Base-by-base conservation (phyloP, 2,797 vertebrate species). In the Pantherophis vulpinus region DNA sequence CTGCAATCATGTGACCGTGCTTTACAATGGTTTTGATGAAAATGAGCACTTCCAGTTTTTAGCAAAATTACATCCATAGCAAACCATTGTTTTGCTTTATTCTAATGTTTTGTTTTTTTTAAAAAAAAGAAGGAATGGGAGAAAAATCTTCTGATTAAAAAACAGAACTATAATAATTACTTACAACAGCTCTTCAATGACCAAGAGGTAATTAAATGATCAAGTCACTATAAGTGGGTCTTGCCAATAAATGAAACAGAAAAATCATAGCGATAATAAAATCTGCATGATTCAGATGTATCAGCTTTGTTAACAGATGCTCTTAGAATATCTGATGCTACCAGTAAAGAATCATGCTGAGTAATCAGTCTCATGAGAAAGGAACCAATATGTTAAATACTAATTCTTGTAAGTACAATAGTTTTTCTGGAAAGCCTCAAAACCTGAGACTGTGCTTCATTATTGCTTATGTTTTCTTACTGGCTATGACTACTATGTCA, bases 311-410 rank as follows among this genome's bases (percentile, higher is more conserved):
- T 32, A 93, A 61, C 93, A 92, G 74, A 93, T 92, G 74, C 87
- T 86, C 92, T 51, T 13, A 93, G 37, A 91, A 32, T 56, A 94
- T 94, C 92, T 94, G 70, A 58, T 42, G 86, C 55, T 91, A 11
- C 56, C 86, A 86, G 6, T 87, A 83, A 51, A 89, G 7, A 1
- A 32, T 91, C 91, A 54, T 90, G 47, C 29, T 91, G n/a, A 27
- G 27, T 90, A 63, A 90, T 63, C 56, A 56, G 20, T 63, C 66
- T 51, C n/a, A 89, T 16, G 92, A 42, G 37, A 63, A 59, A 90
- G 20, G n/a, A 55, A 42, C 56, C 63, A 91, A 61, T 91, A 91
- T 91, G 93, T 83, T 91, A 89, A 60, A 59, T 74, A 91, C 47
- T 61, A 88, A 91, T 88, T 74, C 66, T 47, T n/a, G 42, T 54